A percentile compares a stretch with the other conserved stretches of the same genome.
Evolutionary conservation across 2,113 vertebrate species (phyloP).

Genomic region (Arenaria interpres): DNA sequence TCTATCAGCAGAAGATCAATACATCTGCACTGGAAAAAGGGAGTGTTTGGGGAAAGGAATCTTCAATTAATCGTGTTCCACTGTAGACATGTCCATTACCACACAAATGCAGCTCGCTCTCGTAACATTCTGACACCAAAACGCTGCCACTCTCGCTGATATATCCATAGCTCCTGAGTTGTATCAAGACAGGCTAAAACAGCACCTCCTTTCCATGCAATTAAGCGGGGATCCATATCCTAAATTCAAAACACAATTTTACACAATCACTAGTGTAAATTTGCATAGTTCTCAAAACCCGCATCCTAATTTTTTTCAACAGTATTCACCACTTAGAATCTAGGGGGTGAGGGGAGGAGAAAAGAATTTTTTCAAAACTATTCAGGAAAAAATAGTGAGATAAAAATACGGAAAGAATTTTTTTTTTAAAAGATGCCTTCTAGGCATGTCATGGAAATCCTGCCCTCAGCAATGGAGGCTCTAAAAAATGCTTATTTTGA

Average conservation of each 20-base stretch:
- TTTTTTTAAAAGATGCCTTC: neutral
- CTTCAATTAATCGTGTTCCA: neutral
- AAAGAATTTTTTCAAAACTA: neutral
- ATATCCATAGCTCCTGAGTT: conserved; percentile 96
- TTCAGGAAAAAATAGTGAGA: neutral
- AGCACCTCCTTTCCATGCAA: conserved; percentile 95
- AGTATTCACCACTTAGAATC: neutral
- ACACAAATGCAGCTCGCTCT: conserved; percentile 93
- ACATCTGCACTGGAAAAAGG: neutral
- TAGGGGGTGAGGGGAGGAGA: rapidly evolving
- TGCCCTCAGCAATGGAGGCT: neutral
- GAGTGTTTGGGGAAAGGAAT: neutral
- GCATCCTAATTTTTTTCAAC: neutral
- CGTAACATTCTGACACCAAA: conserved; percentile 94
- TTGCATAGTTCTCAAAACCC: neutral
- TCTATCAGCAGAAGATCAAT: neutral
- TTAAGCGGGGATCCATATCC: conserved; percentile 95
- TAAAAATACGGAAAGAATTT: neutral
- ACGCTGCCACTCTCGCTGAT: conserved; percentile 94
- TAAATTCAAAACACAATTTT: conserved; percentile 49
- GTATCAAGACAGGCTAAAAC: conserved; percentile 95
- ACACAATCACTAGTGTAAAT: neutral
- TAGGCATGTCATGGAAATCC: neutral
- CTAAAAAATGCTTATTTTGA: neutral
- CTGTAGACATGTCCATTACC: conserved; percentile 73